phyloP scores from a whole-genome alignment of 2,113 vertebrate genomes.

The Labrus mixtus region DNA sequence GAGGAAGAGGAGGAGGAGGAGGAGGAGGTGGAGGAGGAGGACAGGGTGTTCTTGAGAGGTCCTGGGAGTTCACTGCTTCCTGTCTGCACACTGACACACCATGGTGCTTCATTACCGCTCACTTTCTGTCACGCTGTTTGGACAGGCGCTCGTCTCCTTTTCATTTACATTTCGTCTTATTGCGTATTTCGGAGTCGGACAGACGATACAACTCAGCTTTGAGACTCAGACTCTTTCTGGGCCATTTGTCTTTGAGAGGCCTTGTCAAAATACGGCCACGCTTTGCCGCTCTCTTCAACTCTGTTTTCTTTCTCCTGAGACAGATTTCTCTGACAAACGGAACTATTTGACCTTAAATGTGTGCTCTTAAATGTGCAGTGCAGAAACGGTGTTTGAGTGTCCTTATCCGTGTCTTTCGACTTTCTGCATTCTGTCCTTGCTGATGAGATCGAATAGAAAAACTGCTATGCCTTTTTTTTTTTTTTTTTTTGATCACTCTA shows the following conservation, averaged over 20 bases:
- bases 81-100: neutral
- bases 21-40: conserved; percentile 34
- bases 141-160: neutral
- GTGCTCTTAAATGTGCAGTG: conserved; percentile 2
- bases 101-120: neutral
- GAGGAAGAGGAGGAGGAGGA: conserved; percentile 33
- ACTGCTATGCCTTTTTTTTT: no score
- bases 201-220: conserved; percentile 11
- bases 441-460: neutral
- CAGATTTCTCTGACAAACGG: conserved; percentile 9
- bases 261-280: conserved; percentile 49
- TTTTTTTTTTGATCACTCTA: no score
- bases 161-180: conserved; percentile 30
- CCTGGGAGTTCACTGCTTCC: conserved; percentile 20
- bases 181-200: conserved; percentile 18
- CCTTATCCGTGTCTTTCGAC: no score
- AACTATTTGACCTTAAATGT: conserved; percentile 31
- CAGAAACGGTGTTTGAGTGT: neutral
- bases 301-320: conserved; percentile 24
- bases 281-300: conserved; percentile 34
- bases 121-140: conserved; percentile 11
- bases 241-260: conserved; percentile 49
- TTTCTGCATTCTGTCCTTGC: neutral
- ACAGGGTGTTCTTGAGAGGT: conserved; percentile 64
- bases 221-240: conserved; percentile 37